phyloP scores from a whole-genome alignment of 2,113 vertebrate species.

The Papio anubis region DNA sequence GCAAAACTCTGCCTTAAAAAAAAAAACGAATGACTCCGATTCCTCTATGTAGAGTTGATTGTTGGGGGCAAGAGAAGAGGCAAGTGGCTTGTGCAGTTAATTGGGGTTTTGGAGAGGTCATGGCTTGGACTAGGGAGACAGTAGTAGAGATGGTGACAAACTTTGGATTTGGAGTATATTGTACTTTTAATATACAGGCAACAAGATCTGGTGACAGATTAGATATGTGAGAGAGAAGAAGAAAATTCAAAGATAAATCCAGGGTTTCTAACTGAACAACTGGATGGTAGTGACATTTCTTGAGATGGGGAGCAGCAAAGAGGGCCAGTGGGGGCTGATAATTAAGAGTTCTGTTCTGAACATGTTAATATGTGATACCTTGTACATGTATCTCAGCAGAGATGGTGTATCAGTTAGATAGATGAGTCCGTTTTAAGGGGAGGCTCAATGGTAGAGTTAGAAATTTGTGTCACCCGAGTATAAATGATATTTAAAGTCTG shows the following conservation, averaged over 20 bases:
- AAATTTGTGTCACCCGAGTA: not conserved
- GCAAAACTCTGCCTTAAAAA: too few species aligned
- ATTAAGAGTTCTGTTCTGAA: not conserved
- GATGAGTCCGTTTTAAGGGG: not conserved
- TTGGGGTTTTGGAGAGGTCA: not conserved
- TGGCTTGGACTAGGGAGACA: not conserved
- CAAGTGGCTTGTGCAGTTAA: not conserved
- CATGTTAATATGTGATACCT: not conserved
- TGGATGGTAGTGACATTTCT: not conserved
- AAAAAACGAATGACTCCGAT: not conserved
- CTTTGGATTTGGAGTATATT: not conserved
- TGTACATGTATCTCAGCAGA: not conserved
- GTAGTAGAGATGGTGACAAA: not conserved
- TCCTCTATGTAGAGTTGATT: not conserved
- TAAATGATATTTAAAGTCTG: not conserved
- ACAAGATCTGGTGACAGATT: not conserved
- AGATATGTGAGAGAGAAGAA: not conserved
- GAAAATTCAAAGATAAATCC: not conserved
- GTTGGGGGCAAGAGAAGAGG: not conserved
- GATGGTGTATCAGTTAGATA: not conserved
- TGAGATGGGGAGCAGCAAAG: not conserved
- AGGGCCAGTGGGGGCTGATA: not conserved
- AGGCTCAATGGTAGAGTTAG: not conserved
- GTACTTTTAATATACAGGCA: not conserved
- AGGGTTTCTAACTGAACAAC: not conserved